A percentile compares a stretch with the other conserved stretches of the same genome.
Evolutionary conservation across 2,888 invertebrate species (phyloP).

Genomic region (Thecocarcelia acutangulata): DNA sequence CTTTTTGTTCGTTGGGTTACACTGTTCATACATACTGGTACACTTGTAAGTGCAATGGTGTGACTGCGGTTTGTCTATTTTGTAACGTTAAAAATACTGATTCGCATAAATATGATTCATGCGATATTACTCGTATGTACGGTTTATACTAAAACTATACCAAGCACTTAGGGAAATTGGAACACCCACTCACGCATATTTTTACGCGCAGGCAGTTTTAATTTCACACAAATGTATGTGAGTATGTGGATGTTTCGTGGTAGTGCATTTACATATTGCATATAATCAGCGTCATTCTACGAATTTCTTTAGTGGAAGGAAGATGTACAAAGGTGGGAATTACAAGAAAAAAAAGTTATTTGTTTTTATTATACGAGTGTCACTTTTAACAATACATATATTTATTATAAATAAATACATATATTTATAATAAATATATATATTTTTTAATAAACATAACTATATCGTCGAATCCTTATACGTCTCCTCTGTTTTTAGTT

Average conservation of each 20-base stretch:
- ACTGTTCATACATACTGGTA: neutral
- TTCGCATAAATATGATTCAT: slow-evolving; percentile 55
- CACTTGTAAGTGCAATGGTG: neutral
- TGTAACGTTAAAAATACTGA: slow-evolving; percentile 7
- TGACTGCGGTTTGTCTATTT: slow-evolving; percentile 23
- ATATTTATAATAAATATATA: too few species aligned
- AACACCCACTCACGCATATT: slow-evolving; percentile 67
- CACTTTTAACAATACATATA: too few species aligned
- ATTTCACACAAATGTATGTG: neutral
- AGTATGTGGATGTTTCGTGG: neutral
- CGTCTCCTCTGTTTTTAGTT: too few species aligned
- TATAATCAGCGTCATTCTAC: too few species aligned
- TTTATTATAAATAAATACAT: too few species aligned
- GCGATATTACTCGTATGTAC: slow-evolving; percentile 29
- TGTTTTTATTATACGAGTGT: too few species aligned
- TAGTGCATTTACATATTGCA: slow-evolving; percentile 22
- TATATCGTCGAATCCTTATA: too few species aligned
- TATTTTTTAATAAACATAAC: too few species aligned
- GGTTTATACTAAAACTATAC: slow-evolving; percentile 47
- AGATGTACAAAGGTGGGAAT: too few species aligned
- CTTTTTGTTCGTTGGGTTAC: too few species aligned
- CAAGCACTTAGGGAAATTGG: slow-evolving; percentile 67
- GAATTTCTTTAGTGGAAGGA: too few species aligned
- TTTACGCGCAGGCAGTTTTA: slow-evolving; percentile 17
- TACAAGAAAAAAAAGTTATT: too few species aligned